phyloP scores from a whole-genome alignment of 2,113 vertebrate species.

The Spizaetus ornatus region DNA sequence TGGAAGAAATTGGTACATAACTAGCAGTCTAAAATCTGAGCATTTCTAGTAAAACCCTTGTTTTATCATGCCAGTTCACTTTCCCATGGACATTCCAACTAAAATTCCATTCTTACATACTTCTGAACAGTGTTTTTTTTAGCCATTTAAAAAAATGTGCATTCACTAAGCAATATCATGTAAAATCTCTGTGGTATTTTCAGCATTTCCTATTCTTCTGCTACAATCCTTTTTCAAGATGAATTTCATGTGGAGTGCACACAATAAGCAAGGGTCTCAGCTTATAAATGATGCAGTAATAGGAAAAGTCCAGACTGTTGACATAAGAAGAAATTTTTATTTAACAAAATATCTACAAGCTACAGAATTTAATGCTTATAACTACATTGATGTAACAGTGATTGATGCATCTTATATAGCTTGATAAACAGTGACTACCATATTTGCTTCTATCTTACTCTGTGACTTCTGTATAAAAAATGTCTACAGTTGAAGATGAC shows the following conservation, averaged over 20 bases:
- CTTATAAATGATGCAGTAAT: not conserved
- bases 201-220: not conserved
- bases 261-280: not conserved
- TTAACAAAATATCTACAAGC: not conserved
- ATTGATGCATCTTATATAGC: not conserved
- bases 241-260: not conserved
- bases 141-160: not conserved
- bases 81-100: not conserved
- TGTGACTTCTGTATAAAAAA: not conserved
- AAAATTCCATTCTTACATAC: not conserved
- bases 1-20: not conserved
- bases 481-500: not conserved
- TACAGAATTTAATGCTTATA: not conserved
- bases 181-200: constrained; percentile 1
- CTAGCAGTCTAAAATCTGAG: not conserved
- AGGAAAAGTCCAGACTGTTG: not conserved
- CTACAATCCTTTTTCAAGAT: not conserved
- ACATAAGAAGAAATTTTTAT: not conserved
- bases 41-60: not conserved
- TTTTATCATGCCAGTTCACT: not conserved
- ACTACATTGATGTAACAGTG: not conserved
- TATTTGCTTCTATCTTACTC: not conserved
- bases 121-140: not conserved
- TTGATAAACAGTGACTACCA: not conserved
- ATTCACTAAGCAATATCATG: not conserved